phyloP scores from a whole-genome alignment of 2,888 invertebrate species.

The Cephus runcator region DNA sequence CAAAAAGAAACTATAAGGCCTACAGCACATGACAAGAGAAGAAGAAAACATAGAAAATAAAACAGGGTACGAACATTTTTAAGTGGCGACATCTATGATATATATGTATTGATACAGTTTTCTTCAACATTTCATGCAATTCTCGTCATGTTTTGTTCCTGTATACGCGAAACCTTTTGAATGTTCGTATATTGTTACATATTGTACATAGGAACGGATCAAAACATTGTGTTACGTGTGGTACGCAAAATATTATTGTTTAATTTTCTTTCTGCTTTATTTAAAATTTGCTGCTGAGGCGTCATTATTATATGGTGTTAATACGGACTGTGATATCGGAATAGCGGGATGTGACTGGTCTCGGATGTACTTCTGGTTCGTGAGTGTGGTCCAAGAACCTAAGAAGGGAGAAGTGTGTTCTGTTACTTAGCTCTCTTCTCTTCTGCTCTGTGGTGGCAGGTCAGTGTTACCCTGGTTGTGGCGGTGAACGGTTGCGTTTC shows the following conservation, averaged over 20 bases:
- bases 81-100: too few species aligned
- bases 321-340: neutral
- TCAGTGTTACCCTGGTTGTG: slow-evolving; percentile 54
- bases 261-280: neutral
- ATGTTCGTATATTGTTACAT: neutral
- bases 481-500: slow-evolving; percentile 34
- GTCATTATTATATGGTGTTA: neutral
- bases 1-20: too few species aligned
- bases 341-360: neutral
- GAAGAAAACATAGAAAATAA: slow-evolving; percentile 1
- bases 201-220: neutral
- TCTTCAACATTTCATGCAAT: neutral
- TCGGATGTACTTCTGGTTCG: neutral
- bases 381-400: neutral
- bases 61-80: slow-evolving; percentile 1
- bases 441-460: slow-evolving; percentile 49
- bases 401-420: slow-evolving; percentile 39
- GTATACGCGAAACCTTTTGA: neutral
- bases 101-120: too few species aligned
- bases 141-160: neutral
- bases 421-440: slow-evolving; percentile 33
- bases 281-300: neutral
- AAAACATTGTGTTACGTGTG: neutral
- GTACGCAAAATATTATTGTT: neutral
- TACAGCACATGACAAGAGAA: slow-evolving; percentile 12